These are phyloP conservation scores for Sarcophilus harrisii DNA, from an alignment of 2,797 vertebrate species.

Conservation along the genomic window DNA sequence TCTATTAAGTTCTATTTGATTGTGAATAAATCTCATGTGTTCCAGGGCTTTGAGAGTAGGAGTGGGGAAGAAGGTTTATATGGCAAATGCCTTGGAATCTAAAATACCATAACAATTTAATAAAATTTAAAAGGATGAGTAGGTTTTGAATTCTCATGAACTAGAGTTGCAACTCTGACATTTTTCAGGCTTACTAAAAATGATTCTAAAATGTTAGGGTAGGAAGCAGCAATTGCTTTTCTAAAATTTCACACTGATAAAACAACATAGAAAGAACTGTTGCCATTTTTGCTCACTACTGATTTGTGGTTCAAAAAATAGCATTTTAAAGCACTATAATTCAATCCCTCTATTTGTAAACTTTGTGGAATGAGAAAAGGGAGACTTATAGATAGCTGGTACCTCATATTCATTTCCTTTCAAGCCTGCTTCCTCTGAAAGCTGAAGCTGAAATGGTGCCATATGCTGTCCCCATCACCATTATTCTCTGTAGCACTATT, in stretches of 20 bases:
- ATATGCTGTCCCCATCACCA: not conserved
- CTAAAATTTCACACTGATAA: slow-evolving; percentile 23
- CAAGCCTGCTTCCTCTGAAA: not conserved
- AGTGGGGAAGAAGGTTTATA: not conserved
- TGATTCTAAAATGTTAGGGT: slow-evolving; percentile 47
- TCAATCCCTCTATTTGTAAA: slow-evolving; percentile 35
- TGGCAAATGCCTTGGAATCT: not conserved
- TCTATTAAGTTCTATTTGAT: not conserved
- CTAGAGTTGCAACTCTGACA: slow-evolving; percentile 19
- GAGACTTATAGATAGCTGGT: not conserved
- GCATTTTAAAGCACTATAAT: slow-evolving; percentile 45
- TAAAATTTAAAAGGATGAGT: slow-evolving; percentile 10
- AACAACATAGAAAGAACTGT: slow-evolving; percentile 3
- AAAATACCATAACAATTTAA: not conserved
- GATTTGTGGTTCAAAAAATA: slow-evolving; percentile 40
- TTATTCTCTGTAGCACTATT: not conserved
- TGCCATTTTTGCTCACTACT: slow-evolving; percentile 25
- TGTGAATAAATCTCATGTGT: slow-evolving; percentile 41
- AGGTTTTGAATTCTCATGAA: slow-evolving; percentile 14
- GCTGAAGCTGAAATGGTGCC: not conserved
- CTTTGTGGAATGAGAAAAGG: not conserved
- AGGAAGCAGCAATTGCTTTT: not conserved
- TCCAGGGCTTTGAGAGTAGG: not conserved
- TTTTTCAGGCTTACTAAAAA: slow-evolving; percentile 42
- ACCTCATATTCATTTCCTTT: not conserved